Evolutionary conservation across 2,888 invertebrate genomes (phyloP).

Genomic region (Pardosa pseudoannulata): DNA sequence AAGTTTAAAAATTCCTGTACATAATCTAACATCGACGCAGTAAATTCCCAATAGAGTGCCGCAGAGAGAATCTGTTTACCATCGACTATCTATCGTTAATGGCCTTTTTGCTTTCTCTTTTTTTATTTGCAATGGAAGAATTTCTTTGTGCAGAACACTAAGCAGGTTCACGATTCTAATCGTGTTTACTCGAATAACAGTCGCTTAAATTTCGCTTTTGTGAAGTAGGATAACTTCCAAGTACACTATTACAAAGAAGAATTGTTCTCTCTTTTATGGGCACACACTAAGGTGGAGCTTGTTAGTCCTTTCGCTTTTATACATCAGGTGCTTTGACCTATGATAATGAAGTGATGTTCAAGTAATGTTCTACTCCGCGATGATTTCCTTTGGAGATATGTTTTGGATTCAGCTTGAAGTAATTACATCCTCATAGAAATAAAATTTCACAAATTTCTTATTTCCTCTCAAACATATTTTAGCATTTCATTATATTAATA

Average conservation of each 20-base stretch:
- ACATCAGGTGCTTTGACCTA: no score
- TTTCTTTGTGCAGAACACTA: not conserved
- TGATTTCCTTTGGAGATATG: no score
- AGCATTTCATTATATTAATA: no score
- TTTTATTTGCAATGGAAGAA: not conserved
- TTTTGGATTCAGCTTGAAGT: no score
- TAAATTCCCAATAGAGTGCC: no score
- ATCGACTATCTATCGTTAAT: constrained; percentile 20
- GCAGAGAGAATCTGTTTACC: not conserved
- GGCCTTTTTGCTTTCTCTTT: not conserved
- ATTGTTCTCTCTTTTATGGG: constrained; percentile 20
- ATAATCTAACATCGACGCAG: no score
- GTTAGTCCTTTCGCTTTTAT: constrained; percentile 11
- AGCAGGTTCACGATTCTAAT: constrained; percentile 13
- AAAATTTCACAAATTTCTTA: no score
- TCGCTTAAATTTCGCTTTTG: constrained; percentile 52
- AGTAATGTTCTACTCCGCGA: no score
- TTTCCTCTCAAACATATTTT: no score
- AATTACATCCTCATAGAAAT: no score
- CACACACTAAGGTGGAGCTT: constrained; percentile 31
- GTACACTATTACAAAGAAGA: constrained; percentile 23
- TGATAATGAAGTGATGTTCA: no score
- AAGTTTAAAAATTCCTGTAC: no score
- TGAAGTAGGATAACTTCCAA: constrained; percentile 19
- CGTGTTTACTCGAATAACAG: constrained; percentile 49